Evolutionary conservation across 1,140 invertebrate species (phyloP), one percentile per base, ranked within the genome.

Genomic region (Colletes gigas): DNA sequence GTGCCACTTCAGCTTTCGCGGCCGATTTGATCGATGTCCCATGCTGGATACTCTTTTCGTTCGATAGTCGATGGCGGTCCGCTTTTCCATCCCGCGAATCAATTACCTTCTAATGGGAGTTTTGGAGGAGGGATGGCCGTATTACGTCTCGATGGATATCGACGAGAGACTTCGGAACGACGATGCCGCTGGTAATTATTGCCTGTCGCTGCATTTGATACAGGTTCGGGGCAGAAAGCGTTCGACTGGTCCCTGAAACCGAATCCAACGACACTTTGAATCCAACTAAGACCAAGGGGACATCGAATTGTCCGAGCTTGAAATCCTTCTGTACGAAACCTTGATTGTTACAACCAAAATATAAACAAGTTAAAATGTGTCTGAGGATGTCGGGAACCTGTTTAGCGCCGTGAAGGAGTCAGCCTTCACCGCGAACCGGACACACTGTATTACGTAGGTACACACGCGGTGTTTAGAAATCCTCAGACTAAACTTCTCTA

Each of bases 21-120:
- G 60, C 60, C 60, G 17, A 73, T 73, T 50, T 50, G 41, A 73
- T 63, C 71, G 59, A 73, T 50, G 44, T 62, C 60, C 60, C 60
- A 30, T 8, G 60, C 60, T 39, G 60, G 60, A 62, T 62, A 44
- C 39, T 62, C 57, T 73, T 66, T 44, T 55, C 60, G 21, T 30
- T 30, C 60, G 21, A 30, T n/a, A 62, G 30, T 15, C 30, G 60
- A 62, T 12, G 10, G 9, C 60, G 60, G 60, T 7, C n/a, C 39
- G 50, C 60, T 75, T 75, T 19, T 15, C n/a, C 17, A 15, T 44
- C 19, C 50, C 0, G n/a, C 39, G 73, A 67, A 67, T 67, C 50
- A 67, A 67, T 76, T 55, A 67, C 50, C n/a, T 10, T 15, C 14
- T 66, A 44, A 67, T 47, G 71, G n/a, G 47, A n/a, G 3, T 1